phyloP scores from a whole-genome alignment of 2,888 invertebrate species.

The Gryllus longicercus region DNA sequence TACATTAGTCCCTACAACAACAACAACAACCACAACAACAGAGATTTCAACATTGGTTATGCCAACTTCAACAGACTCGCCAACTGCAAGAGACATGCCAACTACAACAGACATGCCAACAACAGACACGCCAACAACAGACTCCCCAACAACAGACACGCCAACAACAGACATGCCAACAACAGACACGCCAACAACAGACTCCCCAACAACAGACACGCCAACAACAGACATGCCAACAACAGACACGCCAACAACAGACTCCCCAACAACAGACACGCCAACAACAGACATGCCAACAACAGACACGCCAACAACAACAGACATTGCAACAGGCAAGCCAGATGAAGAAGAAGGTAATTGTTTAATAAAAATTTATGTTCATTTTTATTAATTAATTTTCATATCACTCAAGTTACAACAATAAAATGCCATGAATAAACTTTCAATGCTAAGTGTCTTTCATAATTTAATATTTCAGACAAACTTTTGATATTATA shows the following conservation, averaged over 20 bases:
- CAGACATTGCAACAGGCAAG: no score
- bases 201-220: neutral
- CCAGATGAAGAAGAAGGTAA: neutral
- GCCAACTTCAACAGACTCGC: neutral
- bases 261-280: neutral
- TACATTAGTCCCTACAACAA: neutral
- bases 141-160: neutral
- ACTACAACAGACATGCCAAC: neutral
- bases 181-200: neutral
- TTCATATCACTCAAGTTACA: no score
- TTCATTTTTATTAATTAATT: no score
- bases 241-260: neutral
- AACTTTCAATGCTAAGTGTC: no score
- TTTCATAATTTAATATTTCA: no score
- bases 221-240: neutral
- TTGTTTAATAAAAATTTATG: no score
- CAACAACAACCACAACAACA: neutral
- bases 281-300: no score
- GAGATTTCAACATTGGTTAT: neutral
- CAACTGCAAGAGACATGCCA: no score
- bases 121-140: neutral
- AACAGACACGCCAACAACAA: no score
- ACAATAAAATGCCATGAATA: no score
- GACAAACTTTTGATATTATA: no score
- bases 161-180: neutral